Evolutionary conservation across 2,113 vertebrate genomes (phyloP).

Genomic region (Lichenostomus cassidix): DNA sequence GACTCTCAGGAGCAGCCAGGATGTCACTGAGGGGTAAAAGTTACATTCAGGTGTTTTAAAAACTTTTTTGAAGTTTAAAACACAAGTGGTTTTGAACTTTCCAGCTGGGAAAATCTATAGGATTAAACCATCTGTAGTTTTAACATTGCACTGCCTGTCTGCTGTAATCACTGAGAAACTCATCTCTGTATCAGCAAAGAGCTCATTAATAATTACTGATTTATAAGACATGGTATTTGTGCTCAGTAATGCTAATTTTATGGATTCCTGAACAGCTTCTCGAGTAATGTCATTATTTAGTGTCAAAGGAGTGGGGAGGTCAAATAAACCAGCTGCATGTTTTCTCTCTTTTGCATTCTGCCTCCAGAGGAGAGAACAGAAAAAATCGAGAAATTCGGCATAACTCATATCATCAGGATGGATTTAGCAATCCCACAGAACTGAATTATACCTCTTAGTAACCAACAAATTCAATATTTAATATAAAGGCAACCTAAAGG

Average conservation of each 20-base stretch:
- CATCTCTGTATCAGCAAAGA: background rate
- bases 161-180: background rate
- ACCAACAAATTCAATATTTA: background rate
- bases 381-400: background rate
- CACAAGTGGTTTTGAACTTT: background rate
- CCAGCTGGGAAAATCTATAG: background rate
- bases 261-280: background rate
- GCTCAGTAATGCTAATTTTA: conserved; percentile 14
- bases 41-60: background rate
- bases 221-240: background rate
- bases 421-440: background rate
- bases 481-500: background rate
- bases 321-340: background rate
- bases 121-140: background rate
- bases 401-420: background rate
- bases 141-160: background rate
- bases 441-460: background rate
- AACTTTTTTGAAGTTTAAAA: background rate
- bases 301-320: background rate
- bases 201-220: background rate
- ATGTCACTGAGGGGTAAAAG: background rate
- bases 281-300: background rate
- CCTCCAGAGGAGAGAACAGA: background rate
- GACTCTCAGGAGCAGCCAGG: background rate
- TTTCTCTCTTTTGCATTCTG: background rate